Base-by-base conservation (phyloP, 2,888 invertebrate species). In the Stegophylla sp. region DNA sequence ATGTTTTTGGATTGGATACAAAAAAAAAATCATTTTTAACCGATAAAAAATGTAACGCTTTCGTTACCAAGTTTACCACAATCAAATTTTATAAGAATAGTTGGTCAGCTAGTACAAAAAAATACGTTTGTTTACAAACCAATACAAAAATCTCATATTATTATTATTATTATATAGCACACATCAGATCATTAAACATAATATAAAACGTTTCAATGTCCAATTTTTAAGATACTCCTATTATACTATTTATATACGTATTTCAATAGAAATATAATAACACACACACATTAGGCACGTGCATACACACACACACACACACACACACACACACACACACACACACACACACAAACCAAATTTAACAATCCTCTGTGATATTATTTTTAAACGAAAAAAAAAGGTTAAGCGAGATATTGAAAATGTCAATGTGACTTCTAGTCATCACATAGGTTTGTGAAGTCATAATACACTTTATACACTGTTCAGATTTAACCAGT, bases 381-480 rank as follows among this genome's bases (percentile, higher is more conserved):
- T 74, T 63, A 61, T 74, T 74, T 74, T 34, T 15, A 66, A 79
- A 48, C 69, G 56, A 26, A 45, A 41, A 71, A 66, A 76, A 67
- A 77, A 59, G 69, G 59, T 28, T 15, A 4, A 9, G 56, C 13
- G 26, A 77, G 41, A 20, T 61, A 56, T 66, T 28, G 67, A 45
- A 59, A 51, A 67, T 23, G 59, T 66, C 76, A 56, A 26, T 76
- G 20, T n/a, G n/a, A n/a, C n/a, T n/a, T 26, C 56, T 61, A 79
- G 79, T 79, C 79, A 77, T 69, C 45, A 77, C 77, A 77, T 34
- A 69, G 79, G 69, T 79, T 59, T 69, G 34, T 26, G n/a, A 48
- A 71, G 51, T 61, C 51, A 79, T 79, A 79, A 79, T 79, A 23
- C 61, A 79, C 26, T 61, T 79, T 71, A 79, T 79, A 23, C 61